Base-by-base conservation (phyloP, 2,113 vertebrate species). In the Ptyas mucosa region DNA sequence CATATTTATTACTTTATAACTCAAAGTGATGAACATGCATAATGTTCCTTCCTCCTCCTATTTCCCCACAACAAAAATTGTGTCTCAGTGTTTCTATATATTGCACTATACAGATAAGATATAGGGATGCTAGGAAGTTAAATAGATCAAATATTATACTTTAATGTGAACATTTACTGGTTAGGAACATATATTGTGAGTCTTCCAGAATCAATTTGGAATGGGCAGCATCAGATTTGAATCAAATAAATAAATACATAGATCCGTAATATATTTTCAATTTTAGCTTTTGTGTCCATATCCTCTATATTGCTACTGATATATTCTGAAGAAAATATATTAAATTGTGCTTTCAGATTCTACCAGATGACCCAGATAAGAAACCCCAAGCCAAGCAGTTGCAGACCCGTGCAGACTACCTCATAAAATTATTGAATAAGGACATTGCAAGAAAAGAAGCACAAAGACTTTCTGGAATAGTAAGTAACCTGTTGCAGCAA, bases 361-460 rank as follows among this genome's bases (percentile, higher is more conserved):
- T 99, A 91, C 99, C 99, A 94, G 99, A 99, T 93, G 99, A 99
- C 97, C 99, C 99, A 87, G 99, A 99, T 97, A 99, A 99, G 97
- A 99, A 99, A 94, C 99, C 99, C 69, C 99, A 99, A 97, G 99
- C 99, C 6, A 99, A 99, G 95, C 99, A 99, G 95, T 97, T 99
- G 57, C 99, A 99, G 97, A 99, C 99, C 24, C 98, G 99, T 97
- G 99, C 99, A 89, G 99, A 99, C 98, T 99, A 99, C 99, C 99
- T 99, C 99, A 99, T 99, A 97, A 99, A 99, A 97, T 97, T 99
- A 96, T 98, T 99, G 85, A 99, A 98, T 98, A 99, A 98, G 96
- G 99, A 99, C 95, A 98, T 99, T 96, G 98, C 98, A 94, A 99
- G 98, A 94, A 99, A 98, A 93, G 99, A 99, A 97, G 98, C 98